Evolutionary conservation across 1,140 invertebrate species (phyloP).

Genomic region (Lanistes nyassanus): DNA sequence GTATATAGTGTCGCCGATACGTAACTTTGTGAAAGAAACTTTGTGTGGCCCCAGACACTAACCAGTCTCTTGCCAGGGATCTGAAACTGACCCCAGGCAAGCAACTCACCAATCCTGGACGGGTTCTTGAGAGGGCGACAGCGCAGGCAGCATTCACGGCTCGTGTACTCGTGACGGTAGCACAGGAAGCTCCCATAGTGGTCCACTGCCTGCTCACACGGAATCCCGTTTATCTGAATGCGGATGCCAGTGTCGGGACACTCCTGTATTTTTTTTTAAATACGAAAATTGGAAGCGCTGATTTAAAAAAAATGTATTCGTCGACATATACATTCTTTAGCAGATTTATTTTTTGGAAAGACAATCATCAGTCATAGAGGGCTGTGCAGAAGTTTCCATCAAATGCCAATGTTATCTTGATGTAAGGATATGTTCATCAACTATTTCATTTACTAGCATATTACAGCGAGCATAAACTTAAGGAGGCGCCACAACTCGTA

Average conservation of each 20-base stretch:
- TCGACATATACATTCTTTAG: not conserved
- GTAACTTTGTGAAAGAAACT: too few species aligned
- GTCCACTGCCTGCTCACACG: conserved; percentile 46
- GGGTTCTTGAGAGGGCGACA: conserved; percentile 45
- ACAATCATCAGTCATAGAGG: not conserved
- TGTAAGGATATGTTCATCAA: not conserved
- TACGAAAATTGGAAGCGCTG: not conserved
- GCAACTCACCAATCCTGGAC: conserved; percentile 36
- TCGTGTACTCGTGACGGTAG: conserved; percentile 54
- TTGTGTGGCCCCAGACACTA: too few species aligned
- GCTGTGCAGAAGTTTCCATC: not conserved
- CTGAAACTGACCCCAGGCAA: not conserved
- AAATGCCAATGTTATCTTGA: not conserved
- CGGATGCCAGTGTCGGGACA: conserved; percentile 42
- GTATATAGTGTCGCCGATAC: too few species aligned
- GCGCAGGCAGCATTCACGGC: conserved; percentile 48
- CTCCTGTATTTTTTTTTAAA: conserved; percentile 34
- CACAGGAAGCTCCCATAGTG: conserved; percentile 49
- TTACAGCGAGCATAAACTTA: too few species aligned
- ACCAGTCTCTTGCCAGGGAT: too few species aligned
- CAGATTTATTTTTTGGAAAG: not conserved
- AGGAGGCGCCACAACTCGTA: too few species aligned
- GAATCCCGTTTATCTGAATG: conserved; percentile 50
- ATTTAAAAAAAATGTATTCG: not conserved
- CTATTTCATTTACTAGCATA: too few species aligned